Base-by-base conservation (phyloP, 1,140 invertebrate genomes). In the Bombyx mori region DNA sequence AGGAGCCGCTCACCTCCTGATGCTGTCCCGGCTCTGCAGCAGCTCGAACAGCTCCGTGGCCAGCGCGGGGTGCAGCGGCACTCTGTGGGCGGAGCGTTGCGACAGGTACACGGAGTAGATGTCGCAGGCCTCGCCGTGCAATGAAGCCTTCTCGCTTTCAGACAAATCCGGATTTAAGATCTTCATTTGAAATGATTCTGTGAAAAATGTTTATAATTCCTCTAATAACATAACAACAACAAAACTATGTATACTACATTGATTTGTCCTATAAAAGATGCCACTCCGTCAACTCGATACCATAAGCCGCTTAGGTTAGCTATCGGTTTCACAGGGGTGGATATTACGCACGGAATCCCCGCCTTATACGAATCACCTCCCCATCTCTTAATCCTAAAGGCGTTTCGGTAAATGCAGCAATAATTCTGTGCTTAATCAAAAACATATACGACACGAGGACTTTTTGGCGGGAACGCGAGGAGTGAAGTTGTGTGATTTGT, bases 151-250 rank as follows among this genome's bases (percentile, higher is more conserved):
- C 57, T 94, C 92, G 51, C 90, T 89, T 10, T 89, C 71, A 6
- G 88, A 92, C 52, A 96, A 88, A 61, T 96, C 94, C 3, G 96
- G 95, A 72, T 92, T 93, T 62, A 97, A 82, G 63, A 96, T 92
- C 58, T 91, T 91, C 49, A 90, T 92, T 82, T 95, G 96, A 65
- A 97, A 94, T 70, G 94, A 93, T 85, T 96, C 94, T 95, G 78
- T 64, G 91, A 88, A 12, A 35, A 35, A 18, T 0, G 12, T 18
- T 18, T 35, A 52, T 6, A 18, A 18, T 18, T 18, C 12, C 12
- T 18, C 12, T 18, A 18, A 18, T n/a, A n/a, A n/a, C n/a, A n/a
- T 4, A 35, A 35, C 4, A 1, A 35, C 26, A 35, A 35, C 4
- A 35, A 35, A 35, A 35, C 26, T 35, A 2, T 35, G 2, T 35